Evolutionary conservation across 2,888 invertebrate genomes (phyloP), one percentile per base, ranked within the genome.

Genomic region (Ferdinandea cuprea): DNA sequence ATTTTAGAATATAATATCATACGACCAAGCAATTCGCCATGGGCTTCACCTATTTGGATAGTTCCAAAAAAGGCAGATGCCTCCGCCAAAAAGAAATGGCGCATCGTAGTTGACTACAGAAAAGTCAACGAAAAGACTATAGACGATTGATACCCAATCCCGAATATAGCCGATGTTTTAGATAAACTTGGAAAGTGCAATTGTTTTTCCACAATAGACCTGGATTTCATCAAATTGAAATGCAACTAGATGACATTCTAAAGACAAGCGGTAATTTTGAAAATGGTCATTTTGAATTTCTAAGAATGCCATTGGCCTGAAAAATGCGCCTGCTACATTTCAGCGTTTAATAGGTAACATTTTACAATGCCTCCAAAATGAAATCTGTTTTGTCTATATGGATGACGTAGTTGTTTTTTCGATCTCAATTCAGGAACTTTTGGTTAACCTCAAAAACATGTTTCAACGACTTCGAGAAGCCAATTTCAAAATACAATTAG

Each of bases 331-430:
- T 17, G 61, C 72, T 46, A 63, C 63, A 44, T 73, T 73, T 56
- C 63, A 73, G 25, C 52, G 72, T 52, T 32, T 54, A 54, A 73
- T 73, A 44, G 54, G 63, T 30, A 30, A 52, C 17, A 42, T 73
- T 44, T 46, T 73, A 28, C 13, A 46, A 46, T 44, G 28, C 11
- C 44, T 54, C 7, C 54, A 56, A 46, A 28, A 52, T 25, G 17
- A 54, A 15, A 63, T 25, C 15, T 73, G 65, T n/a, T 37, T 73
- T n/a, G 56, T 65, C 1, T 71, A 59, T 50, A 11, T 71, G 35
- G 71, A 71, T 32, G 88, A 88, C 63, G 86, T 87, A 1, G 84
- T 90, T 21, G 77, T 88, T 3, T 88, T 85, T 59, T 85, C 80
- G 3, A 86, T 83, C 9, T 85, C 85, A 1, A 56, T 88, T 8